Conservation (phyloP, 2,888 invertebrate genomes). For the Melitaea athalia region DNA sequence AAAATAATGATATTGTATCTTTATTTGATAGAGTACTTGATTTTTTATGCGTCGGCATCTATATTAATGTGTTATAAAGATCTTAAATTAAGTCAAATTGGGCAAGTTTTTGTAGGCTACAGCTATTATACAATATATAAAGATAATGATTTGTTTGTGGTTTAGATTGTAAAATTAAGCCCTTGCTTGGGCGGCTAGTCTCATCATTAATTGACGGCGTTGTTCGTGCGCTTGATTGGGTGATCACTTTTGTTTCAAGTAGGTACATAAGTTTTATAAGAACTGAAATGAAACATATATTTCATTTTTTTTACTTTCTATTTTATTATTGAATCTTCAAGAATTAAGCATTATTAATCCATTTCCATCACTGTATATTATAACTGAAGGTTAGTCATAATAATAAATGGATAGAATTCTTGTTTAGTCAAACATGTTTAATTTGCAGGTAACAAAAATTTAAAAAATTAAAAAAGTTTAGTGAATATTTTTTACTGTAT, state of each 20-base stretch:
- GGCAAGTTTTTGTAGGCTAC: conserved; percentile 1
- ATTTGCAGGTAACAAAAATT: no score
- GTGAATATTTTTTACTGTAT: no score
- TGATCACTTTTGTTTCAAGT: background rate
- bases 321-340: no score
- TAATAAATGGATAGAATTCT: no score
- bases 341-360: no score
- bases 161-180: background rate
- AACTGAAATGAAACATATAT: no score
- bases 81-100: conserved; percentile 1
- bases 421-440: no score
- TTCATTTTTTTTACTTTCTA: no score
- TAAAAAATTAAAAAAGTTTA: no score
- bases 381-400: no score
- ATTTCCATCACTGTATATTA: no score
- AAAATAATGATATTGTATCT: conserved; percentile 5
- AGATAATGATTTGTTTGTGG: background rate
- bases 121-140: background rate
- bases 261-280: no score
- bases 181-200: background rate
- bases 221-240: background rate
- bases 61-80: conserved; percentile 1
- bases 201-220: background rate
- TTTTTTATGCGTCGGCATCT: background rate
- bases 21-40: conserved; percentile 1